phyloP scores from a whole-genome alignment of 2,797 vertebrate genomes.

The Tachyglossus aculeatus region DNA sequence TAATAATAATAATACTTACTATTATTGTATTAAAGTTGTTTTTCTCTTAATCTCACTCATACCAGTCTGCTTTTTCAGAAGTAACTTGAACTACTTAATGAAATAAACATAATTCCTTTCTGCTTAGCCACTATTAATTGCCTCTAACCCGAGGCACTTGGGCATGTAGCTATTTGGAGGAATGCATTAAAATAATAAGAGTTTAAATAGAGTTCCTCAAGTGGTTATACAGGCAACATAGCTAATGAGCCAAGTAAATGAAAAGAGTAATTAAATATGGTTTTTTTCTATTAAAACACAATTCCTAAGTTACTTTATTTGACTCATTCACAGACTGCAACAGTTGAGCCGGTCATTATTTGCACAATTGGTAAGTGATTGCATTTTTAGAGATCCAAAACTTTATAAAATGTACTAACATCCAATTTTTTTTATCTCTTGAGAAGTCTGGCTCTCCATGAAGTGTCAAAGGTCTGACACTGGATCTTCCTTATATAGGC shows the following conservation, averaged over 20 bases:
- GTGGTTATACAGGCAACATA: too few species aligned
- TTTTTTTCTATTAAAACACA: neutral
- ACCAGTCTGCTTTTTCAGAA: neutral
- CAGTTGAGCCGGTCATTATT: neutral
- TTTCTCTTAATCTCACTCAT: too few species aligned
- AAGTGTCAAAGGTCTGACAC: too few species aligned
- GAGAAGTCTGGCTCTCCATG: rapidly evolving
- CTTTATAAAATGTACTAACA: neutral
- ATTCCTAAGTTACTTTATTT: neutral
- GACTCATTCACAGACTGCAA: neutral
- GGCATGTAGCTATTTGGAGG: neutral
- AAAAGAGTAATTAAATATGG: neutral
- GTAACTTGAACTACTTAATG: neutral
- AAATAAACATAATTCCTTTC: neutral
- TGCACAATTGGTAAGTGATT: rapidly evolving
- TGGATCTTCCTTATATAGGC: neutral
- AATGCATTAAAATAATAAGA: too few species aligned
- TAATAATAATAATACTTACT: too few species aligned
- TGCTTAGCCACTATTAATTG: neutral
- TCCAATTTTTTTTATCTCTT: rapidly evolving
- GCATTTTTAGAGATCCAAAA: rapidly evolving
- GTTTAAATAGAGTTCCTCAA: too few species aligned
- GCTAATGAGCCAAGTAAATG: neutral
- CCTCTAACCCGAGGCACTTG: neutral
- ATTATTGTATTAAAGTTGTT: too few species aligned